Base-by-base conservation (phyloP, 1,140 invertebrate genomes). In the Rhagoletis zephyria region DNA sequence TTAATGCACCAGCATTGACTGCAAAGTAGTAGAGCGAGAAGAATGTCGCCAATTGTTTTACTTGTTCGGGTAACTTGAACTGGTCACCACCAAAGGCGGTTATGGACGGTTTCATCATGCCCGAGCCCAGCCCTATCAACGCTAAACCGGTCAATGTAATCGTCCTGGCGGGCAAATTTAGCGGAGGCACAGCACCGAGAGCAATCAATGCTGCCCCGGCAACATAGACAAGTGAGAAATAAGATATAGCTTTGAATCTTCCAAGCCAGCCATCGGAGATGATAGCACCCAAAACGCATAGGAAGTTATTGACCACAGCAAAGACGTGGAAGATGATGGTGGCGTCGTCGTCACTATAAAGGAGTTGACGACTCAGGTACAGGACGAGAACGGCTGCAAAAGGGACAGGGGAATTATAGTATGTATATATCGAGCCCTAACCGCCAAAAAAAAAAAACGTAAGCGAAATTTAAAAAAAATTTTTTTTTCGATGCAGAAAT, bases 51-150 rank as follows among this genome's bases (percentile, higher is more conserved):
- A 98, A 93, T 90, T 98, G 95, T 89, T 94, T 94, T 90, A 95
- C 95, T 93, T 97, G 97, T 90, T 96, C 95, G 1, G 97, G 97
- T 56, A 97, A 89, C 88, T 95, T 94, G 93, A 98, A 98, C 93
- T 99, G 99, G 93, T 99, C 98, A 1, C 98, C 99, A 40, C 99
- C 99, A 93, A 99, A 99, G 0, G 98, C 97, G 0, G 97, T 95
- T 0, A 99, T 98, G 92, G 98, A 99, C 0, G 99, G 98, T 92
- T 99, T 99, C 90, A 99, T 99, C 0, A 98, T 98, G 1, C 98
- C 99, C 0, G 97, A 98, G 1, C 98, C 98, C 10, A 98, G 88
- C 2, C 97, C 97, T 88, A 99, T 97, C 9, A 98, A 93, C 2
- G 96, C 90, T 89, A 98, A 92, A 1, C 97, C 97, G 40, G 97